Evolutionary conservation across 2,888 invertebrate genomes (phyloP), one percentile per base, ranked within the genome.

Genomic region (Conus canariensis): DNA sequence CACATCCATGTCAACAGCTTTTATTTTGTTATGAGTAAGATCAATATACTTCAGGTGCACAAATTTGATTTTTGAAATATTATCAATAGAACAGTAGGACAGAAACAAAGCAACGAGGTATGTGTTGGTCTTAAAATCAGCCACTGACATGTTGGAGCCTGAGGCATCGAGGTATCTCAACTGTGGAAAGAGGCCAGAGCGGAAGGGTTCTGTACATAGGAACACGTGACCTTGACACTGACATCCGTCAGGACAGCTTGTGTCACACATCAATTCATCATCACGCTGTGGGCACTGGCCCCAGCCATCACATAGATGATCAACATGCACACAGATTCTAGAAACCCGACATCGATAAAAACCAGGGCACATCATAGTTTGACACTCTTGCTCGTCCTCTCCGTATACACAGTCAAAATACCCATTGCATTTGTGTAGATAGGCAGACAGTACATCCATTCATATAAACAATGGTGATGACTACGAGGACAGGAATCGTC

Each of bases 231-330:
- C 82, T 56, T 82, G 82, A 82, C 82, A 82, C 22, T 25, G 82
- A 82, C 82, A 82, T 10, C 82, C 82, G 4, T 56, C 82, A 82
- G 82, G 82, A 19, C 82, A 82, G 56, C 56, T 82, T 5, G 6
- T 56, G 82, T 82, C 82, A 82, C 82, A 82, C 82, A 82, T 16
- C 82, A 56, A 22, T 58, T 82, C 82, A 22, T 82, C 82, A 82
- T 82, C 82, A 7, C 82, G 45, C 56, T 82, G 82, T 82, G 82
- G 82, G 22, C 82, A 82, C 82, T 82, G 82, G 56, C 82, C 82
- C 82, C 82, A 82, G 82, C 82, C 82, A 58, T 82, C 82, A 82
- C 82, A 82, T 56, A 82, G 82, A 58, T 82, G 82, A 58, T 82
- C 58, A 22, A n/a, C 82, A 82, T 82, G 82, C 82, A 82, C 82